Percentiles rank a stretch among this genome's conserved stretches.
Conservation (phyloP, 1,140 invertebrate species). For the Lucilia cuprina region DNA sequence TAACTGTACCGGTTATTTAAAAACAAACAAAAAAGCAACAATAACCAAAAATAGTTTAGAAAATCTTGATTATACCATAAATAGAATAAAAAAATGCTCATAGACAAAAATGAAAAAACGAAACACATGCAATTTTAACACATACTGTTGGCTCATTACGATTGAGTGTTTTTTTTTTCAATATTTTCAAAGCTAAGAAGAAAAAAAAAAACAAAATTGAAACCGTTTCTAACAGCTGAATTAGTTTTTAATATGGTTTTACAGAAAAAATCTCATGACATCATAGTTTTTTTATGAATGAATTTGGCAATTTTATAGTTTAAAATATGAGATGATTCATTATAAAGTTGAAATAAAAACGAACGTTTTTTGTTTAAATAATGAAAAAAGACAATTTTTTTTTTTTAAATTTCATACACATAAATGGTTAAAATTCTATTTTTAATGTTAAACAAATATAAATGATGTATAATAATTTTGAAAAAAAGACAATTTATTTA, state of each 20-base stretch:
- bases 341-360: background rate
- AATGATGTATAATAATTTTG: too few species aligned
- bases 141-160: background rate
- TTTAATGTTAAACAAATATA: too few species aligned
- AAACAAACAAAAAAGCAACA: background rate
- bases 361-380: background rate
- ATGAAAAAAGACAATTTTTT: background rate
- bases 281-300: constrained; percentile 18
- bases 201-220: background rate
- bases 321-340: background rate
- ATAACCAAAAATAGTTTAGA: background rate
- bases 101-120: background rate
- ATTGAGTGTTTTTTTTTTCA: background rate
- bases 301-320: background rate
- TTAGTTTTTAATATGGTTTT: background rate
- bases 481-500: too few species aligned
- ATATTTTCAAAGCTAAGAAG: background rate
- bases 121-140: background rate
- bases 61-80: background rate
- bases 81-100: background rate
- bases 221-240: background rate
- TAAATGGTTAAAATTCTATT: too few species aligned
- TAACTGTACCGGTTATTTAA: background rate
- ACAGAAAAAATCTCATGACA: background rate
- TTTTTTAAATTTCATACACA: background rate